A percentile compares a stretch with the other conserved stretches of the same genome.
Evolutionary conservation across 2,113 vertebrate genomes (phyloP).

Genomic region (Upupa epops): DNA sequence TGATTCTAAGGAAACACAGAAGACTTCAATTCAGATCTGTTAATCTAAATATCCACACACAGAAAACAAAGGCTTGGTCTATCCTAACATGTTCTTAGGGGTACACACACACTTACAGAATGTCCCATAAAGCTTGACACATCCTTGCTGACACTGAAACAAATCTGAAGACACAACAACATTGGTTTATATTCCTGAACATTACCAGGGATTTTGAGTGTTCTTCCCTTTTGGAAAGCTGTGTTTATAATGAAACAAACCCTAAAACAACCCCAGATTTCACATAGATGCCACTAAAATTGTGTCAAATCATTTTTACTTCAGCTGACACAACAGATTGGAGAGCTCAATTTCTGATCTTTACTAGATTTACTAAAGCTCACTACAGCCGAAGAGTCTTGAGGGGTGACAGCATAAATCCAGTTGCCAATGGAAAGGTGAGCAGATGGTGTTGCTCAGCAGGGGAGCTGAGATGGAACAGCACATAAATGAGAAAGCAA

Average conservation of each 20-base stretch:
- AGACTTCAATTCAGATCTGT: background rate
- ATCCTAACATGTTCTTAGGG: background rate
- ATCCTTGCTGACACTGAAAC: background rate
- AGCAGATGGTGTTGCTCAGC: constrained; percentile 35
- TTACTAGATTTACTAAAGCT: background rate
- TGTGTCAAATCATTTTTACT: background rate
- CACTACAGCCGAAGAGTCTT: background rate
- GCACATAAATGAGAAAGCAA: constrained; percentile 41
- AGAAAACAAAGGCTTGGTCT: background rate
- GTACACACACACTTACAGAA: background rate
- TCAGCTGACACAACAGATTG: background rate
- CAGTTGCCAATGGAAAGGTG: background rate
- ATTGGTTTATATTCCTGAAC: background rate
- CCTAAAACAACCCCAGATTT: background rate
- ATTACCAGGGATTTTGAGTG: background rate
- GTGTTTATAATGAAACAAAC: background rate
- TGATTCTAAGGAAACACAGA: background rate
- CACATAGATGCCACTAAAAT: background rate
- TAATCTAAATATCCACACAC: background rate
- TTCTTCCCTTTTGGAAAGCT: background rate
- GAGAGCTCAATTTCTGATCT: background rate
- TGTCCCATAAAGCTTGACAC: background rate
- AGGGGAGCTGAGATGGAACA: constrained; percentile 8
- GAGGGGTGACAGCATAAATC: background rate
- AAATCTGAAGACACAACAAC: background rate